Conservation (phyloP, 2,888 invertebrate species). For the Ennomos fuscantarius region DNA sequence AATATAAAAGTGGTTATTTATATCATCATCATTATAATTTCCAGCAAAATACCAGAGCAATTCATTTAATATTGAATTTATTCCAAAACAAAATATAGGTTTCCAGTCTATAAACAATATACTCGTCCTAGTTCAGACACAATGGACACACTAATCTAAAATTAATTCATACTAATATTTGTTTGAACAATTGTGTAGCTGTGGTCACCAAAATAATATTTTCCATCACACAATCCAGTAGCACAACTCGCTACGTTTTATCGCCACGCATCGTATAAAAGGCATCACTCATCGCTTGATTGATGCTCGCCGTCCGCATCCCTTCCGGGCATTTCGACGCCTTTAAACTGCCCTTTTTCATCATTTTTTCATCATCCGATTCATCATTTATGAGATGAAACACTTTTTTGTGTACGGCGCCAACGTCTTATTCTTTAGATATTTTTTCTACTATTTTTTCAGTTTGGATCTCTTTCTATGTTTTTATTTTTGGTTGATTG, state of each 20-base stretch:
- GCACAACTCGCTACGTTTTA: conserved; percentile 12
- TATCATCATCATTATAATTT: too few relatives aligned
- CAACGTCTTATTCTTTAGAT: conserved; percentile 36
- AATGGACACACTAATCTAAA: too few relatives aligned
- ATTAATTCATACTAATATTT: too few relatives aligned
- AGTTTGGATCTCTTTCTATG: conserved; percentile 31
- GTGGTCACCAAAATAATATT: too few relatives aligned
- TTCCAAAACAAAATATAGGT: background rate
- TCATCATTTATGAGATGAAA: conserved; percentile 73
- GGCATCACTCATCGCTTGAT: conserved; percentile 50
- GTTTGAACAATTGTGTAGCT: too few relatives aligned
- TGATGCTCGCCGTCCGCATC: conserved; percentile 57
- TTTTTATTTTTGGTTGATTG: conserved; percentile 52
- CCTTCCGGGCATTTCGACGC: conserved; percentile 66
- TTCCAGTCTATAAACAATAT: background rate
- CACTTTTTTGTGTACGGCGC: conserved; percentile 69
- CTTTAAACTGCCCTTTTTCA: conserved; percentile 53
- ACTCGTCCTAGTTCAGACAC: background rate
- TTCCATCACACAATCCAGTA: conserved; percentile 1
- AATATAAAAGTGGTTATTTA: too few relatives aligned
- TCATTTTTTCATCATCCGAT: conserved; percentile 51
- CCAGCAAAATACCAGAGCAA: too few relatives aligned
- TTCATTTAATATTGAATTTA: too few relatives aligned
- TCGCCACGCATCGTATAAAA: conserved; percentile 20
- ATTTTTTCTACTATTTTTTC: conserved; percentile 39